These are phyloP conservation scores for Phataginus tetradactyla DNA, from an alignment of 2,797 vertebrate genomes.

Conservation along the genomic window DNA sequence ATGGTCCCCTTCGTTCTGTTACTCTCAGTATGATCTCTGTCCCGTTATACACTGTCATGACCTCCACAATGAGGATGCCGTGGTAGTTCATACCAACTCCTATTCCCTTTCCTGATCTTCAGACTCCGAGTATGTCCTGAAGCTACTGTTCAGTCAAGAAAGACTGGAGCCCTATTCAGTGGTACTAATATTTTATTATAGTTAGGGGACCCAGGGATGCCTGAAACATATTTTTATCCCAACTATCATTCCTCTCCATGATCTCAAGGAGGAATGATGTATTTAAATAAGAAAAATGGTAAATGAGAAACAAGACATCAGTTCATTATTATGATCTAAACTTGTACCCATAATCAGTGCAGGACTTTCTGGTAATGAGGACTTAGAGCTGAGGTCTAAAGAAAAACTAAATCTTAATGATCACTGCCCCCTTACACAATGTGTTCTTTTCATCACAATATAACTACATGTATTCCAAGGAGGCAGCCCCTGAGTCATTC, in stretches of 20 bases:
- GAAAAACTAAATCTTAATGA: not conserved
- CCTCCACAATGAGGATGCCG: not conserved
- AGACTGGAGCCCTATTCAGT: not conserved
- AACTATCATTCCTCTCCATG: not conserved
- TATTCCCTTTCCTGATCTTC: not conserved
- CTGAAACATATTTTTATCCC: not conserved
- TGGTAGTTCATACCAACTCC: not conserved
- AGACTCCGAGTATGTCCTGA: not conserved
- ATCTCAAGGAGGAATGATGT: not conserved
- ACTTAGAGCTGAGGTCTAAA: not conserved
- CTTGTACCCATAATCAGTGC: not conserved
- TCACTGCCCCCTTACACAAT: not conserved
- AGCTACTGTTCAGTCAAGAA: not conserved
- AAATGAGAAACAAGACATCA: not conserved
- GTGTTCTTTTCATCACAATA: not conserved
- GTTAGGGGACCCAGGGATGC: not conserved
- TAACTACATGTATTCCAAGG: not conserved
- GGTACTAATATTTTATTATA: not conserved
- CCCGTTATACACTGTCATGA: not conserved
- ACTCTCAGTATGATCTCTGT: not conserved
- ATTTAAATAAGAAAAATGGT: not conserved
- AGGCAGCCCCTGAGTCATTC: not conserved
- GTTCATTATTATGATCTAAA: not conserved
- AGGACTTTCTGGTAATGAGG: not conserved
- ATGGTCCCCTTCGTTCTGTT: not conserved